Evolutionary conservation across 2,797 vertebrate genomes (phyloP), one percentile per base, ranked within the genome.

Genomic region (Danio kyathit): DNA sequence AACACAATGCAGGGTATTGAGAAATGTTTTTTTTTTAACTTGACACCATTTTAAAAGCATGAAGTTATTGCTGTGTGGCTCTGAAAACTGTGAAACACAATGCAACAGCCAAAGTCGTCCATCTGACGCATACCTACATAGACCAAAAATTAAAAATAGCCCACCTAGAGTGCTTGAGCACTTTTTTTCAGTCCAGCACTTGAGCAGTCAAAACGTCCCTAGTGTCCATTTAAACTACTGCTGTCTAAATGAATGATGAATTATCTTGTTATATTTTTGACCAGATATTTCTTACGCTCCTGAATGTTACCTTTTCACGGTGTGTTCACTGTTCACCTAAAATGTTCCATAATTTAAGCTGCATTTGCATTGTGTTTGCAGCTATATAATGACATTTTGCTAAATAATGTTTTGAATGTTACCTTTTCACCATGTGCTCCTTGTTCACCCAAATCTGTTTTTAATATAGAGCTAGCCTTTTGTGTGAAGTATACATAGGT

Each of bases 21-120:
- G 13, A 61, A n/a, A n/a, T n/a, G n/a, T 29, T 29, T 29, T 29
- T 29, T 29, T 29, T 29, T 29, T 29, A 14, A 41, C n/a, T 66
- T 48, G 5, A 41, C 7, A 10, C 14, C 40, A 41, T 41, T 65
- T 65, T n/a, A 12, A 48, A 66, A 44, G 19, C 11, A 48, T 6
- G 10, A 46, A 3, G 9, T 38, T 16, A 16, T 44, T 64, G 14
- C 40, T n/a, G 14, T 5, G 13, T 7, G 7, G 44, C 13, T 43
- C 14, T 63, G 5, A 44, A 48, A 65, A 19, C 41, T 4, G 16
- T 65, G 63, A 65, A 17, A 67, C 44, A 48, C 17, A 67, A 7
- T 48, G 64, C 17, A 67, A 67, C 44, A 21, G 64, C 64, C 11
- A 48, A 48, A 67, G 11, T 21, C 13, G 64, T 67, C 64, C 64